Evolutionary conservation across 2,888 invertebrate species (phyloP).

Genomic region (Drosophila prostipennis): DNA sequence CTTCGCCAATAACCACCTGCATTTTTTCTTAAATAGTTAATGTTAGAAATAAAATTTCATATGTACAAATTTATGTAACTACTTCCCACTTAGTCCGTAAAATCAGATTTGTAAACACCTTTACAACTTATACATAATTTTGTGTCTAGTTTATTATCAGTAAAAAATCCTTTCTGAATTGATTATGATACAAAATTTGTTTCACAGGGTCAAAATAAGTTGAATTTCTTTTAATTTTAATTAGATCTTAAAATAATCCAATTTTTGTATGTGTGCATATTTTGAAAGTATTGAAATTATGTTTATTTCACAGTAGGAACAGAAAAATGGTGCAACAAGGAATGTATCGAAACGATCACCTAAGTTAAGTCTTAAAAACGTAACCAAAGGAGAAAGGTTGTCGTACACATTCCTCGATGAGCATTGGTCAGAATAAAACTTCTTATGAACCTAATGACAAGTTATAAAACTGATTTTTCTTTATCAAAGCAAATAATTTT

Average conservation of each 20-base stretch:
- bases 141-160: background rate
- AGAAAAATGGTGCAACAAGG: slow-evolving; percentile 14
- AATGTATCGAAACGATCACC: background rate
- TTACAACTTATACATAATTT: slow-evolving; percentile 1
- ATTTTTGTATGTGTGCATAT: background rate
- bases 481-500: background rate
- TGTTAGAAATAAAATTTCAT: slow-evolving; percentile 16
- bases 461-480: background rate
- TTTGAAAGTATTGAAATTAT: no score
- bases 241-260: background rate
- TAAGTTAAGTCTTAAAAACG: background rate
- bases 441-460: slow-evolving; percentile 6
- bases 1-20: slow-evolving; percentile 9
- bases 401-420: slow-evolving; percentile 1
- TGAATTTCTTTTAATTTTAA: slow-evolving; percentile 2
- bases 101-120: slow-evolving; percentile 5
- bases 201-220: slow-evolving; percentile 34
- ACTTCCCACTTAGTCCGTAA: slow-evolving; percentile 3
- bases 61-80: slow-evolving; percentile 20
- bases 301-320: background rate
- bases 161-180: slow-evolving; percentile 9
- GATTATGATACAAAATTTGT: slow-evolving; percentile 12
- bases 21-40: slow-evolving; percentile 5
- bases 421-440: slow-evolving; percentile 7
- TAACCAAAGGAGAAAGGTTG: background rate